These are phyloP conservation scores for Lobophora halterata DNA, from an alignment of 2,888 invertebrate genomes.

Conservation along the genomic window DNA sequence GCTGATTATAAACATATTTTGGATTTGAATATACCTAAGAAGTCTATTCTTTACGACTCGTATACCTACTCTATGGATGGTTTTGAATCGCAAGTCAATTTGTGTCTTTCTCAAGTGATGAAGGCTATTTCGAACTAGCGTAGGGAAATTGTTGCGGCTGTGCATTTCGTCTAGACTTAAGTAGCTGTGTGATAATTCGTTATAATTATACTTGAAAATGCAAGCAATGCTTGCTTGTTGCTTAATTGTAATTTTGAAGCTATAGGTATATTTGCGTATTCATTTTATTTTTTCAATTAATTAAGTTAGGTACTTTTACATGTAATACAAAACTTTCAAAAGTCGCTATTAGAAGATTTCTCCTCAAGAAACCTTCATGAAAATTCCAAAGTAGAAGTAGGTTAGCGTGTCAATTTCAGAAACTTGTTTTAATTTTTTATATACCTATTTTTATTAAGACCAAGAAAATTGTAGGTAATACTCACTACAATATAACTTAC, in stretches of 20 bases:
- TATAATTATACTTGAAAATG: conserved; percentile 32
- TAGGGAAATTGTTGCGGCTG: conserved; percentile 67
- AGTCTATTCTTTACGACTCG: no score
- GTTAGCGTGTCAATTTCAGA: no score
- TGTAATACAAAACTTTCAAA: background rate
- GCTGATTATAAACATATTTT: conserved; percentile 40
- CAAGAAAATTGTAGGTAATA: no score
- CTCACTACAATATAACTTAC: no score
- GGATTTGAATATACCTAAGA: conserved; percentile 28
- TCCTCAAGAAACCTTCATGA: no score
- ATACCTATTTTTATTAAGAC: no score
- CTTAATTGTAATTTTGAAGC: conserved; percentile 28
- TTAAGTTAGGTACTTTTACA: background rate
- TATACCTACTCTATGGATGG: conserved; percentile 43
- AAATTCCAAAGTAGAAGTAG: no score
- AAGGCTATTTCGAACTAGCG: conserved; percentile 50
- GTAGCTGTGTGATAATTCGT: conserved; percentile 47
- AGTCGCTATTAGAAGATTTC: no score
- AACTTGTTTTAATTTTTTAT: no score
- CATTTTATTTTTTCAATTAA: conserved; percentile 1
- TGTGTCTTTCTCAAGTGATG: conserved; percentile 53
- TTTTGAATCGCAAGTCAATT: conserved; percentile 61
- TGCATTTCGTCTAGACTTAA: conserved; percentile 68
- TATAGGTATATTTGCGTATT: conserved; percentile 15
- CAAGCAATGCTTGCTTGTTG: conserved; percentile 37